Base-by-base conservation (phyloP, 2,797 vertebrate genomes). In the Melanotaenia nigrans region DNA sequence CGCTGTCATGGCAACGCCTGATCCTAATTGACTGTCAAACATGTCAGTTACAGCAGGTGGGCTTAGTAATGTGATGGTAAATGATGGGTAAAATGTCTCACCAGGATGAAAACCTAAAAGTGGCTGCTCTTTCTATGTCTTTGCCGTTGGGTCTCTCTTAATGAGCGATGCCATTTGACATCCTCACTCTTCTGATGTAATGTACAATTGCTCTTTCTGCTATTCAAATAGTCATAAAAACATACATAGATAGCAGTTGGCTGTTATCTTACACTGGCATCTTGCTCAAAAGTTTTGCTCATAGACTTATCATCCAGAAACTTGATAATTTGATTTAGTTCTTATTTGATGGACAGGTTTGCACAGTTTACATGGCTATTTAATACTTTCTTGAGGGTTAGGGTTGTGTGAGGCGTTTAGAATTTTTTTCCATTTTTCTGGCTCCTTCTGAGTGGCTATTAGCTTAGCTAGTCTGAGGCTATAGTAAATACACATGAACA, bases 21-120 rank as follows among this genome's bases (percentile, higher is more conserved):
- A 65, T 55, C 45, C 45, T 47, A 51, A 76, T n/a, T 65, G 61
- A 58, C 56, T 60, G 61, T 33, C n/a, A 8, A 28, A 69, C 61
- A 69, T 22, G 22, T 18, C 61, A 35, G 18, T n/a, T 60, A 58
- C 58, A 68, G 66, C n/a, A 51, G 12, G 12, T 51, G 30, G 30
- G 10, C 1, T 49, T 53, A 54, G 56, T 45, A 59, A 35, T 18
- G 55, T 18, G 24, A 45, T 7, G 47, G 68, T 32, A 70, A 54
- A 54, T 28, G 42, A 64, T 40, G 61, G 35, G 33, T 49, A 53
- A 65, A 72, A 53, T 59, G 13, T 53, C 35, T 56, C 53, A 36
- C 57, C 22, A 30, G 56, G 32, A 42, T 38, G 20, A 25, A 36
- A 53, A 54, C 24, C 42, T 49, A 16, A 28, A 49, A 49, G 51